phyloP scores from a whole-genome alignment of 2,113 vertebrate species.

The Vulpes ferrilata region DNA sequence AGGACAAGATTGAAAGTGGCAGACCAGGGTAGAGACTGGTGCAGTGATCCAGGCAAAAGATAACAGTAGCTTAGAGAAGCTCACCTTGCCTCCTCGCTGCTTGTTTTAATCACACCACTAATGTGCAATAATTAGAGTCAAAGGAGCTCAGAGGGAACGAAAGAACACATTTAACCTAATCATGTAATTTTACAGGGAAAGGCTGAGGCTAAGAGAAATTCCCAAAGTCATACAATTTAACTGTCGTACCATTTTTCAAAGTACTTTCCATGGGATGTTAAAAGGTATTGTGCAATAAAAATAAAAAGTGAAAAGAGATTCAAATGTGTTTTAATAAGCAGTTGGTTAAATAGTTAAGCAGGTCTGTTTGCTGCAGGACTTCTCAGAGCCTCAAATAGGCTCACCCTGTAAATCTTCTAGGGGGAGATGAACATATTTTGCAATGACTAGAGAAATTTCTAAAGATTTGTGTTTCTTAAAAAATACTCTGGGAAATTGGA shows the following conservation, averaged over 20 bases:
- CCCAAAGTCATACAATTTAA: not conserved
- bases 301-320: not conserved
- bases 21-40: not conserved
- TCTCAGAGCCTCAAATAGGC: conserved; percentile 30
- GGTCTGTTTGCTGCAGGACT: not conserved
- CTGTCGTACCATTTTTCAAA: not conserved
- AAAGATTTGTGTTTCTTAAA: not conserved
- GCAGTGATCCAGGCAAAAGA: not conserved
- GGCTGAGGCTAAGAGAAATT: not conserved
- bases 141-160: not conserved
- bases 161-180: not conserved
- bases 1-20: not conserved
- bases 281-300: not conserved
- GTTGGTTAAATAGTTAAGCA: not conserved
- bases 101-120: not conserved
- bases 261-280: not conserved
- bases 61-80: not conserved
- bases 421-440: not conserved
- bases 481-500: not conserved
- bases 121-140: not conserved
- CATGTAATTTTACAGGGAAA: not conserved
- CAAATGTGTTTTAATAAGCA: not conserved
- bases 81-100: not conserved
- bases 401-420: not conserved
- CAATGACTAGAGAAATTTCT: not conserved